phyloP scores from a whole-genome alignment of 2,797 vertebrate genomes.

The Parauchenoglanis ngamensis region DNA sequence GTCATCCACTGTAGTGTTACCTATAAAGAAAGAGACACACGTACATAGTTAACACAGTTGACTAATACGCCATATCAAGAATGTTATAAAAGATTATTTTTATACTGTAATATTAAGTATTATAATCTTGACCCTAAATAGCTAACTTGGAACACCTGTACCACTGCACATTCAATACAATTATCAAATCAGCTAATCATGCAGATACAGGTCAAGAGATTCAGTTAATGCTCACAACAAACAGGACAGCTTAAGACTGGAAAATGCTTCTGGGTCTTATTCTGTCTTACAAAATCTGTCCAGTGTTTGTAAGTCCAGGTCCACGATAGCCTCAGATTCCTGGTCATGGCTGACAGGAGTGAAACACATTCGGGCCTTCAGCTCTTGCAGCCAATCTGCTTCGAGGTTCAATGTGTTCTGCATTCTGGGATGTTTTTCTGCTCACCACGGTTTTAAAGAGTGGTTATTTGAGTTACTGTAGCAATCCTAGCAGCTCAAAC shows the following conservation, averaged over 20 bases:
- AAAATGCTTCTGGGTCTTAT: not conserved
- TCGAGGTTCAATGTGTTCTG: not conserved
- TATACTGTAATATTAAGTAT: not conserved
- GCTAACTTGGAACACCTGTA: not conserved
- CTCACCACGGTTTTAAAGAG: not conserved
- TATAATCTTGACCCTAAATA: not conserved
- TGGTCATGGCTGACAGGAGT: not conserved
- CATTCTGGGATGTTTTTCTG: not conserved
- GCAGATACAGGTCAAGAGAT: no score
- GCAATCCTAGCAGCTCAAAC: not conserved
- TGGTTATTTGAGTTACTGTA: not conserved
- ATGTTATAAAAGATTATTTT: not conserved
- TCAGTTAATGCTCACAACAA: not conserved
- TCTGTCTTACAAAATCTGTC: not conserved
- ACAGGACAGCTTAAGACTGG: not conserved
- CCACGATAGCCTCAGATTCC: not conserved
- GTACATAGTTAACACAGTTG: not conserved
- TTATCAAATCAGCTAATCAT: not conserved
- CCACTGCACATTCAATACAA: not conserved
- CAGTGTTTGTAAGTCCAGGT: not conserved
- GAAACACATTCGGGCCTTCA: not conserved
- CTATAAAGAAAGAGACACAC: slow-evolving; percentile 65
- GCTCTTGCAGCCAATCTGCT: not conserved
- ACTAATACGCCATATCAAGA: not conserved
- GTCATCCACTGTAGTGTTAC: slow-evolving; percentile 98